phyloP scores from a whole-genome alignment of 2,113 vertebrate genomes.

The Mesoclemmys tuberculata region DNA sequence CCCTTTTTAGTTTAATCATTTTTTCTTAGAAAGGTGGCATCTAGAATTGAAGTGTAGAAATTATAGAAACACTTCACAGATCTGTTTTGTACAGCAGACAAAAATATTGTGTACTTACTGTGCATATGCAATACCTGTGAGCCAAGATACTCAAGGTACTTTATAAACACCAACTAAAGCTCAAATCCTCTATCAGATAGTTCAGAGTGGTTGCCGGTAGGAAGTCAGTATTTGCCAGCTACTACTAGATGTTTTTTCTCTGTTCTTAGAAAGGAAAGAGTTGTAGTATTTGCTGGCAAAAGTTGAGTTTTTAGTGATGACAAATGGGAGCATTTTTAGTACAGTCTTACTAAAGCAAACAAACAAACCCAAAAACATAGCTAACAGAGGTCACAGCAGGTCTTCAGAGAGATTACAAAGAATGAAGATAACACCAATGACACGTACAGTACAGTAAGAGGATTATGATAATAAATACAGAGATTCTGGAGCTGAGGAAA shows the following conservation, averaged over 20 bases:
- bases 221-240: not conserved
- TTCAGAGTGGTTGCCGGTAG: not conserved
- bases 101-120: not conserved
- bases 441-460: not conserved
- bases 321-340: not conserved
- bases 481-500: not conserved
- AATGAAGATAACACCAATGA: not conserved
- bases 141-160: not conserved
- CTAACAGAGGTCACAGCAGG: not conserved
- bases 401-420: not conserved
- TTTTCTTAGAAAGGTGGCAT: not conserved
- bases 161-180: not conserved
- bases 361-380: not conserved
- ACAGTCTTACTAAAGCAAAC: not conserved
- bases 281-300: not conserved
- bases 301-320: not conserved
- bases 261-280: not conserved
- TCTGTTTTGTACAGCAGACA: not conserved
- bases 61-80: not conserved
- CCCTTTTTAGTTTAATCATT: not conserved
- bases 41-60: not conserved
- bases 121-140: rapidly evolving
- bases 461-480: not conserved
- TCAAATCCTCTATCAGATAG: rapidly evolving
- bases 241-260: not conserved